phyloP scores from a whole-genome alignment of 2,113 vertebrate genomes.

The Lathamus discolor region DNA sequence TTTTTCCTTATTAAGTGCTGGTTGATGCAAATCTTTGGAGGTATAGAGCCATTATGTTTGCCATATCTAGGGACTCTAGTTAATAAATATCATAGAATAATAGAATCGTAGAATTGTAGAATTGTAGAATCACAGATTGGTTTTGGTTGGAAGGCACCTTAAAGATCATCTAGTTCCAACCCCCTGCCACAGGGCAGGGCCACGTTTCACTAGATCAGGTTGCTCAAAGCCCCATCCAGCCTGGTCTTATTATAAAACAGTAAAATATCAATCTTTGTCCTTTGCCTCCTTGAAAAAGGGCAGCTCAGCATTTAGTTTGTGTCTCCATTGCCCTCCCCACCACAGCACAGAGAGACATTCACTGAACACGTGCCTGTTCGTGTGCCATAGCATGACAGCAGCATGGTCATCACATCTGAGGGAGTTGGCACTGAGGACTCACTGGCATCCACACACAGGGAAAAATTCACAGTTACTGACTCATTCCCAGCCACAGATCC shows the following conservation, averaged over 20 bases:
- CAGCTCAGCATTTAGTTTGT: not conserved
- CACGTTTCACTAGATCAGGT: not conserved
- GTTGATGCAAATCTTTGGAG: not conserved
- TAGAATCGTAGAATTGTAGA: not conserved
- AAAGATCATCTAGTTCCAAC: not conserved
- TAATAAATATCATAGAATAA: not conserved
- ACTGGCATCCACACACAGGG: not conserved
- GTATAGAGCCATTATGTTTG: not conserved
- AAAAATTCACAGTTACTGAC: not conserved
- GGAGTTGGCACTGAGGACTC: not conserved
- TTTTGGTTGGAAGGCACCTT: not conserved
- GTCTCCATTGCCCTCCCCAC: not conserved
- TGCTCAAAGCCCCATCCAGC: not conserved
- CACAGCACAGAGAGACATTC: not conserved
- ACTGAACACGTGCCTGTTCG: not conserved
- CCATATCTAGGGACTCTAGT: not conserved
- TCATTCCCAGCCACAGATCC: slow-evolving; percentile 3
- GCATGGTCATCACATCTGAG: not conserved
- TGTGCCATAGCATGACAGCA: not conserved
- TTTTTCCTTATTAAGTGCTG: not conserved
- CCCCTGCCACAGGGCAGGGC: not conserved
- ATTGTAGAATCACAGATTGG: not conserved
- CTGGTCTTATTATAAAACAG: not conserved
- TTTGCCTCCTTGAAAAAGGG: not conserved
- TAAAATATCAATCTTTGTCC: not conserved